Base-by-base conservation (phyloP, 2,113 vertebrate genomes). In the Protomyctophum bolini region DNA sequence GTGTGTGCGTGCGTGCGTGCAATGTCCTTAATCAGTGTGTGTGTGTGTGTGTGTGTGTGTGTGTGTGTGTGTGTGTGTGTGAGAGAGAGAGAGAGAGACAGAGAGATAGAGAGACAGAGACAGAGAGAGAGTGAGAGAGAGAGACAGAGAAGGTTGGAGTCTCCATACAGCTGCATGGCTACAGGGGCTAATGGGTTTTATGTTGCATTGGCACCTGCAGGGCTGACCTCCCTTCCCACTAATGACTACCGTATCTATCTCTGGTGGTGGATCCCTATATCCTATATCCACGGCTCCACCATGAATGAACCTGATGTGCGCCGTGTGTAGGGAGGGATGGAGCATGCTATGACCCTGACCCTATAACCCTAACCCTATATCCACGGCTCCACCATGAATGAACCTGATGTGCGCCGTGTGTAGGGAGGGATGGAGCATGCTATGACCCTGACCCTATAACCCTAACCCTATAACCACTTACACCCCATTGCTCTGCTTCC, bases 271-370 rank as follows among this genome's bases (percentile, higher is more conserved):
- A 58, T 63, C 66, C 6, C 11, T 3, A 6, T 12, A 6, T 12
- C 8, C 21, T 10, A 6, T 54, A 6, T 54, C 52, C 52, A 54
- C 55, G 49, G n/a, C 6, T 51, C 54, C 59, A 62, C 57, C 51
- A n/a, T 64, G 49, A 52, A 72, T 70, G 61, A 68, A 57, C 12
- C 61, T 21, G 21, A n/a, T n/a, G n/a, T n/a, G n/a, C n/a, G n/a
- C n/a, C n/a, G n/a, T n/a, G n/a, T n/a, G n/a, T 21, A 21, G 21
- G 21, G 21, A 21, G 21, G 21, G 21, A 21, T 21, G 21, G 21
- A 21, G 21, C 21, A 21, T 21, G 21, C 1, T 21, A 21, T 21
- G 21, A 21, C n/a, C n/a, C n/a, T n/a, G n/a, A n/a, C n/a, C n/a
- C n/a, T n/a, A n/a, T n/a, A n/a, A n/a, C 66, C 6, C 11, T 3